These are phyloP conservation scores for Sinelater perroti DNA, from an alignment of 2,888 invertebrate genomes.

Conservation along the genomic window DNA sequence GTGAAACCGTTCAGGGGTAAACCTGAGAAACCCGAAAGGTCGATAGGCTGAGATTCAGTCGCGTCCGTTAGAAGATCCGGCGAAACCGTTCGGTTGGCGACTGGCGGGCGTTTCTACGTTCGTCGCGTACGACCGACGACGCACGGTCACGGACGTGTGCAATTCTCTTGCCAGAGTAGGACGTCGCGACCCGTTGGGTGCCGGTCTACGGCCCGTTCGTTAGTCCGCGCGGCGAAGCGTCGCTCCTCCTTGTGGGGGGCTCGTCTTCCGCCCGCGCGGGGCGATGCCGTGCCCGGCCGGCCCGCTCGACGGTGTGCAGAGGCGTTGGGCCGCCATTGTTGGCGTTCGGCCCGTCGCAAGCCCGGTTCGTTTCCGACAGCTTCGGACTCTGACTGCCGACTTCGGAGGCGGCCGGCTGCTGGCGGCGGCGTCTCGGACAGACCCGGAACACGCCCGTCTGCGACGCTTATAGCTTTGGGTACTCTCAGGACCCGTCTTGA, in stretches of 20 bases:
- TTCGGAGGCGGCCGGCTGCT: not conserved
- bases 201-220: slow-evolving; percentile 57
- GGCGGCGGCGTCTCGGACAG: slow-evolving; percentile 20
- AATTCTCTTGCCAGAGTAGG: slow-evolving; percentile 63
- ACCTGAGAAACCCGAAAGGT: slow-evolving; percentile 52
- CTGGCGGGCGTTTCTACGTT: no score
- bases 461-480: slow-evolving; percentile 57
- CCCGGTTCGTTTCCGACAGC: slow-evolving; percentile 46
- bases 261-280: slow-evolving; percentile 21
- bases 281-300: slow-evolving; percentile 36
- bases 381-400: slow-evolving; percentile 14
- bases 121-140: slow-evolving; percentile 30
- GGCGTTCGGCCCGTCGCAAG: slow-evolving; percentile 48
- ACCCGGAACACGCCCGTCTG: slow-evolving; percentile 38
- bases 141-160: slow-evolving; percentile 52
- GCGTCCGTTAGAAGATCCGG: slow-evolving; percentile 31
- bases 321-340: slow-evolving; percentile 26
- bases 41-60: slow-evolving; percentile 47
- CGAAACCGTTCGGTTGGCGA: slow-evolving; percentile 31
- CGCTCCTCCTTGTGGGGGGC: not conserved
- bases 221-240: slow-evolving; percentile 33
- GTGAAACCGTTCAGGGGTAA: slow-evolving; percentile 61
- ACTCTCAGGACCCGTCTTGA: slow-evolving; percentile 75
- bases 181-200: slow-evolving; percentile 66
- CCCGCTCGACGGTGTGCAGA: slow-evolving; percentile 39